Evolutionary conservation across 2,888 invertebrate genomes (phyloP), one percentile per base, ranked within the genome.

Genomic region (Petrolisthes manimaculis): DNA sequence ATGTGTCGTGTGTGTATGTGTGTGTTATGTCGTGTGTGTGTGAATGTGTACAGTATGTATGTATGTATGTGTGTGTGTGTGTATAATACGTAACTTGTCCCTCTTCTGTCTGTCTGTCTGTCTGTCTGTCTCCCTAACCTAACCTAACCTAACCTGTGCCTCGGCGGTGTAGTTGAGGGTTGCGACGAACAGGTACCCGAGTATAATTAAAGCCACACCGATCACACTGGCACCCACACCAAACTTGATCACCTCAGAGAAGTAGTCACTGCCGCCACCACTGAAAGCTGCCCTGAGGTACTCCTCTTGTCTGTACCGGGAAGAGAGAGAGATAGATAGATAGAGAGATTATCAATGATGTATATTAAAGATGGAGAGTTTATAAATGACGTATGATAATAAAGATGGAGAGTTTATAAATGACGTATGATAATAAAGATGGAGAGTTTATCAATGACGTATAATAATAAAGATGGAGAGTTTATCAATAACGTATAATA

Each of bases 81-180:
- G 61, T 61, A 9, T 14, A 61, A 61, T 6, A 14, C 61, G 14
- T 61, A 6, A 24, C 80, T 54, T 51, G 51, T 54, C 18, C 80
- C 8, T 51, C 54, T 3, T 80, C 80, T 53, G 18, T 80, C 80
- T 80, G 4, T 80, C 4, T 80, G 53, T 80, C 53, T 80, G 37
- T 80, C 80, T 54, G 54, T 54, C 54, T 54, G 5, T 4, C 54
- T 53, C 9, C 67, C 21, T 67, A 5, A 5, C 24, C 67, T 21
- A n/a, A 24, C 14, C 82, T 24, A 0, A 14, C 82, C 12, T 61
- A 55, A 95, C 95, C 94, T 96, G 96, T 91, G 94, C 94, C n/a
- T 95, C 93, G 0, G 96, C 95, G 12, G 95, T 93, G 87, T 94
- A 94, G 92, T 96, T 96, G 90, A 95, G 94, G 5, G 95, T 93